Evolutionary conservation across 2,888 invertebrate genomes (phyloP).

Genomic region (Xestoiulus laeticollis): DNA sequence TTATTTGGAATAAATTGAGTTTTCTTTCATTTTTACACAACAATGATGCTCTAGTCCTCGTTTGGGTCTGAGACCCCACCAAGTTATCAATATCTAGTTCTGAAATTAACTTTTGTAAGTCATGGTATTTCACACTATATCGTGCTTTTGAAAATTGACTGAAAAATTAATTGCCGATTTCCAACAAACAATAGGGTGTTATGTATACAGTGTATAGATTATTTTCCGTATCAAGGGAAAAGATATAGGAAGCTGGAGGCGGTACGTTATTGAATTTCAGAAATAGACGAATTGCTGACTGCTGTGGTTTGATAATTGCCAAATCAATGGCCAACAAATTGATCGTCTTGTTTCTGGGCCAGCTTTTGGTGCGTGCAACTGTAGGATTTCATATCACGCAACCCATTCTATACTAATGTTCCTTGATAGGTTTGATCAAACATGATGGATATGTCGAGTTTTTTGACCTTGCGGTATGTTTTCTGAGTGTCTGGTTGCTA

Average conservation of each 20-base stretch:
- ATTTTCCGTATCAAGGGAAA: not conserved
- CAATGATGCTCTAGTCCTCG: too few species aligned
- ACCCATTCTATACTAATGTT: not conserved
- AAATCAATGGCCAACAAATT: slow-evolving; percentile 12
- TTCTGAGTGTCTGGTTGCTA: too few species aligned
- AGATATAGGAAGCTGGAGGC: not conserved
- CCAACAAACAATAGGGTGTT: not conserved
- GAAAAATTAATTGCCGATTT: too few species aligned
- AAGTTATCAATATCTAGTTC: too few species aligned
- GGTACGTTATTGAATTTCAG: not conserved
- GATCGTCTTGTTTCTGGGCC: not conserved
- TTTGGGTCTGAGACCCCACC: too few species aligned
- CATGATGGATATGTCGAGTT: not conserved
- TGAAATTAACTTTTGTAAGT: too few species aligned
- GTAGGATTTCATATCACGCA: not conserved
- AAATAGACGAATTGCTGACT: not conserved
- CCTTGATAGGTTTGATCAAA: not conserved
- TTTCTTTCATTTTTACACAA: too few species aligned
- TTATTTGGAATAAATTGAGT: too few species aligned
- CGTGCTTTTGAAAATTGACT: too few species aligned
- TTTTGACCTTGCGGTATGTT: not conserved
- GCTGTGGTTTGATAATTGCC: not conserved
- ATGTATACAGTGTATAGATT: not conserved
- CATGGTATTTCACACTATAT: too few species aligned
- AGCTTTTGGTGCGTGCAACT: not conserved